Evolutionary conservation across 2,888 invertebrate species (phyloP).

Genomic region (Drosophila neutralis): DNA sequence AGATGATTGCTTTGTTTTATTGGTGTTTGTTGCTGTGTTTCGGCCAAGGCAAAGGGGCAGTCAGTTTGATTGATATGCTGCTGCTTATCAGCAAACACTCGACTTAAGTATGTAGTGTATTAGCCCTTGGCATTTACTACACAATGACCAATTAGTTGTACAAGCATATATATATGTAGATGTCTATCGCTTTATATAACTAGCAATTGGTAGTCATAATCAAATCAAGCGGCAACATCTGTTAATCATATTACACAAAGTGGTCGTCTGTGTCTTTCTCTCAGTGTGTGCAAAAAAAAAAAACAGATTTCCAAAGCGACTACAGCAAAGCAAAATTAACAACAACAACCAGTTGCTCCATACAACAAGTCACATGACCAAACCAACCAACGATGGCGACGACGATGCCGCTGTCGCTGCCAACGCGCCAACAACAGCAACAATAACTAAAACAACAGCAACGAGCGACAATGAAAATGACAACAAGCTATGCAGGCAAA

Average conservation of each 20-base stretch:
- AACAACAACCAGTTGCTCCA: slow-evolving; percentile 76
- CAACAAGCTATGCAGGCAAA: slow-evolving; percentile 42
- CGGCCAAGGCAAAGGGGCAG: slow-evolving; percentile 52
- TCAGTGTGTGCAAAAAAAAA: slow-evolving; percentile 55
- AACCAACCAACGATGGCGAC: slow-evolving; percentile 70
- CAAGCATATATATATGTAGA: neutral
- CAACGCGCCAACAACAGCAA: slow-evolving; percentile 25
- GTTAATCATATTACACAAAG: slow-evolving; percentile 69
- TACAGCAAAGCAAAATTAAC: slow-evolving; percentile 58
- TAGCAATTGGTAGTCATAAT: slow-evolving; percentile 53
- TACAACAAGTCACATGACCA: slow-evolving; percentile 80
- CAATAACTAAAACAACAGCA: slow-evolving; percentile 9
- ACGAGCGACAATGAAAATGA: slow-evolving; percentile 54
- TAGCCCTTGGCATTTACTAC: slow-evolving; percentile 54
- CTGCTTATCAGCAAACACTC: slow-evolving; percentile 47
- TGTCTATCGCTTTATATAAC: slow-evolving; percentile 16
- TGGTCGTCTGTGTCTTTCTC: slow-evolving; percentile 27
- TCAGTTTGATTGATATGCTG: slow-evolving; percentile 67
- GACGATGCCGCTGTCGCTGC: slow-evolving; percentile 59
- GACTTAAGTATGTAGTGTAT: slow-evolving; percentile 58
- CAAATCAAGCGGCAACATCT: slow-evolving; percentile 65
- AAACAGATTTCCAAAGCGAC: slow-evolving; percentile 78
- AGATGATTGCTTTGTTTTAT: slow-evolving; percentile 35
- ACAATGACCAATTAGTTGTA: slow-evolving; percentile 32
- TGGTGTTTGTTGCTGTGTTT: slow-evolving; percentile 12